These are phyloP conservation scores for Sphaeridia pumilis DNA, from an alignment of 2,888 invertebrate species.

Conservation along the genomic window DNA sequence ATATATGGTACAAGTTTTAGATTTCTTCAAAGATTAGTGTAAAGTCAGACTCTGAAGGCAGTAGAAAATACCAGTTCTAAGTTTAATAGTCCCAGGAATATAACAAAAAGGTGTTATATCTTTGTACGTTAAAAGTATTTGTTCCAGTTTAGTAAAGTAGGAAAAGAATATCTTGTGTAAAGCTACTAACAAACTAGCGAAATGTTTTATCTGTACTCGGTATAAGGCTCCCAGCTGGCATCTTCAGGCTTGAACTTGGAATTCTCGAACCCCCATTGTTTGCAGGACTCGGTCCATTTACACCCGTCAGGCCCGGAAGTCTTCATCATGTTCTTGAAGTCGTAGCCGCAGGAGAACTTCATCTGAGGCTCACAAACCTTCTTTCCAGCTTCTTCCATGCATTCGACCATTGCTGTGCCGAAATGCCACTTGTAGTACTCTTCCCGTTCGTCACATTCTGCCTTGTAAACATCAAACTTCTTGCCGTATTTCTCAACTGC, in stretches of 20 bases:
- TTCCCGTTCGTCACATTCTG: conserved; percentile 13
- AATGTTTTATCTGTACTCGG: conserved; percentile 1
- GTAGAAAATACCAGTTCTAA: too few species aligned
- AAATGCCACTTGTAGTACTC: conserved; percentile 15
- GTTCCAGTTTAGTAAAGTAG: too few species aligned
- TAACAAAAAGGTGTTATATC: too few species aligned
- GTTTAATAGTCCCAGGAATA: too few species aligned
- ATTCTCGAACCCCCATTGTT: conserved; percentile 16
- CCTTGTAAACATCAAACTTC: conserved; percentile 12
- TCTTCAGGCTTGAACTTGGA: conserved; percentile 11
- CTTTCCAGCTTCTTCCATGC: conserved; percentile 8
- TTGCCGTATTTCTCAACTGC: conserved; percentile 6
- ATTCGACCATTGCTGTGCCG: conserved; percentile 12
- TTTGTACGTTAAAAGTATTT: too few species aligned
- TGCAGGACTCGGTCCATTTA: conserved; percentile 10
- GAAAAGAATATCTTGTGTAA: too few species aligned
- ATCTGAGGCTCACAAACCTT: conserved; percentile 12
- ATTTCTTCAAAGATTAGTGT: too few species aligned
- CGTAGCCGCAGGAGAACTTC: conserved; percentile 17
- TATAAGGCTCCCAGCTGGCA: conserved; percentile 13
- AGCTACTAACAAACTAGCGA: too few species aligned
- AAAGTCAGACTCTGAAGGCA: too few species aligned
- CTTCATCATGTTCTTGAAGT: conserved; percentile 17
- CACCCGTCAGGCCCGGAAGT: conserved; percentile 11
- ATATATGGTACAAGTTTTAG: too few species aligned